Conservation (phyloP, 2,888 invertebrate species). For the Xestia rhomboidea region DNA sequence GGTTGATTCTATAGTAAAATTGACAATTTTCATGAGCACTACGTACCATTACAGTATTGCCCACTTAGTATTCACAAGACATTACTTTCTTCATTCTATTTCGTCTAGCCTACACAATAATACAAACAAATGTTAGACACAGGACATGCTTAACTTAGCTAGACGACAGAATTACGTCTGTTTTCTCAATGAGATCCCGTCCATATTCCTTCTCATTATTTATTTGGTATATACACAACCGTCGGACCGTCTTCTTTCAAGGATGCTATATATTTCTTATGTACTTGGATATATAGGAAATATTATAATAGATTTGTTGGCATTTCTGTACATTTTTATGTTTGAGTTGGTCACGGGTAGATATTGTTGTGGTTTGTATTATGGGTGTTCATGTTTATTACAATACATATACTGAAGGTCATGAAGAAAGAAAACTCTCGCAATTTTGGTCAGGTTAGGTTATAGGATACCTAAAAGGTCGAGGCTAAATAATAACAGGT, state of each 20-base stretch:
- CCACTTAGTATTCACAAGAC: neutral
- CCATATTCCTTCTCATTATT: slow-evolving; percentile 49
- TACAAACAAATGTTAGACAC: slow-evolving; percentile 15
- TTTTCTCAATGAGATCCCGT: slow-evolving; percentile 19
- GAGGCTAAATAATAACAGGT: neutral
- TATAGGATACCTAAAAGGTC: neutral
- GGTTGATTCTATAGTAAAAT: neutral
- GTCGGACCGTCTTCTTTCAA: slow-evolving; percentile 29
- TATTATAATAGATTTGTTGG: neutral
- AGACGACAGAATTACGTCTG: neutral
- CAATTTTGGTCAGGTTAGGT: too few species aligned
- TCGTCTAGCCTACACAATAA: neutral
- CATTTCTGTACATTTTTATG: slow-evolving; percentile 19
- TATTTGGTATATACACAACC: slow-evolving; percentile 40
- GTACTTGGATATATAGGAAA: slow-evolving; percentile 13
- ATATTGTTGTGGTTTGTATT: neutral
- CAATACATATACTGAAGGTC: too few species aligned
- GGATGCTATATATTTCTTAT: slow-evolving; percentile 21
- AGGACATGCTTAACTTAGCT: neutral
- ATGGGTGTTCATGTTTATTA: neutral
- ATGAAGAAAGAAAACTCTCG: neutral
- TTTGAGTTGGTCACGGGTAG: neutral
- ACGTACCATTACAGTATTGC: neutral
- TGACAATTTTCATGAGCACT: neutral
- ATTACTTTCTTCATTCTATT: neutral